These are phyloP conservation scores for Stenoptilia bipunctidactyla DNA, from an alignment of 2,888 invertebrate species.

Conservation along the genomic window DNA sequence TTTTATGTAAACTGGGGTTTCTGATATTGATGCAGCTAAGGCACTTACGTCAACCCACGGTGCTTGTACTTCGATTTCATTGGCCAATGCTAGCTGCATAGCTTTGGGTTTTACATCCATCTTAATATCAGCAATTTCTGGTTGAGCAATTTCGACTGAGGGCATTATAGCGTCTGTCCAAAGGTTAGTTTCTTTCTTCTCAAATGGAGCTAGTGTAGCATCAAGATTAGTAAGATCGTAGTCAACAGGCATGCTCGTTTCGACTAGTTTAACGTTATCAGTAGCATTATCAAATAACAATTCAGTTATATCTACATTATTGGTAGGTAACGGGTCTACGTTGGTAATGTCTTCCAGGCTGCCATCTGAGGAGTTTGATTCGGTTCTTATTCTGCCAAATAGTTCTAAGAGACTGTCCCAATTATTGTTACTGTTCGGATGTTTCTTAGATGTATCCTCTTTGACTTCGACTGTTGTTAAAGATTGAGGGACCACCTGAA, in stretches of 20 bases:
- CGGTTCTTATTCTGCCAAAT: slow-evolving; percentile 55
- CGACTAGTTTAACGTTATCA: slow-evolving; percentile 33
- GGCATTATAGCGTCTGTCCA: slow-evolving; percentile 3
- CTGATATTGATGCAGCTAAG: slow-evolving; percentile 74
- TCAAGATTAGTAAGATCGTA: slow-evolving; percentile 44
- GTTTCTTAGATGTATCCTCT: background rate
- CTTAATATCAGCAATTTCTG: slow-evolving; percentile 21
- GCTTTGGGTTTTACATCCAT: slow-evolving; percentile 62
- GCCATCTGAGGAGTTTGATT: slow-evolving; percentile 51
- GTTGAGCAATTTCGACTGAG: slow-evolving; percentile 35
- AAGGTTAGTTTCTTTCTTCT: slow-evolving; percentile 24
- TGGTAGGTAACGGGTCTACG: slow-evolving; percentile 29
- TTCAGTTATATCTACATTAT: slow-evolving; percentile 49
- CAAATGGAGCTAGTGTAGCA: slow-evolving; percentile 35
- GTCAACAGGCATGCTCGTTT: slow-evolving; percentile 30
- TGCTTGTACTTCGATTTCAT: slow-evolving; percentile 80
- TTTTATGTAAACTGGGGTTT: slow-evolving; percentile 74
- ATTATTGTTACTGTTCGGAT: slow-evolving; percentile 27
- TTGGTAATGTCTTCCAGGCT: slow-evolving; percentile 47
- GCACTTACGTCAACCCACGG: slow-evolving; percentile 83
- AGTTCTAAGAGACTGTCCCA: slow-evolving; percentile 61
- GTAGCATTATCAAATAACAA: slow-evolving; percentile 45
- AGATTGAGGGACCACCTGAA: too few species aligned
- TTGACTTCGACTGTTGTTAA: too few species aligned
- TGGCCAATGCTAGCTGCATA: slow-evolving; percentile 79